Evolutionary conservation across 2,113 vertebrate genomes (phyloP).

Genomic region (Arizona elegans): DNA sequence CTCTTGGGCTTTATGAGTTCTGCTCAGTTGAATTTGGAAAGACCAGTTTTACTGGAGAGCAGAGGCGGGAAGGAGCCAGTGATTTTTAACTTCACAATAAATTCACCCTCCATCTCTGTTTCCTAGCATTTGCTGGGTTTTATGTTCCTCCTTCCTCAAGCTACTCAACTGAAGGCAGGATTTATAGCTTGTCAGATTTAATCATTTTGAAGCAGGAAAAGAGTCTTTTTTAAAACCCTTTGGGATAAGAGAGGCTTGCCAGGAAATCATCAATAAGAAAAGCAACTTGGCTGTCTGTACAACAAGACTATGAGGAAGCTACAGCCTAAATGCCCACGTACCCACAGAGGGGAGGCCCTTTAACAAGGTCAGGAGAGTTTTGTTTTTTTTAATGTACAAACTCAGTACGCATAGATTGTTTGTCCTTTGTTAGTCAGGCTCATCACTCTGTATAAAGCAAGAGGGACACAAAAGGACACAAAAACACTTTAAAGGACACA

Average conservation of each 20-base stretch:
- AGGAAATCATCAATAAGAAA: conserved; percentile 12
- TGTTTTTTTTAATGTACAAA: too few relatives aligned
- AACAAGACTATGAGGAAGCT: not conserved
- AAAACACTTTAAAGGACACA: not conserved
- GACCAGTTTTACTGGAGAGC: conserved; percentile 10
- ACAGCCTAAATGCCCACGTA: not conserved
- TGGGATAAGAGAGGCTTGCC: not conserved
- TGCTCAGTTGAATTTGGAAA: not conserved
- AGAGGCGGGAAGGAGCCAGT: not conserved
- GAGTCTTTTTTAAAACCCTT: conserved; percentile 6
- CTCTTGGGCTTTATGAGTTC: not conserved
- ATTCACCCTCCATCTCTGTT: conserved; percentile 39
- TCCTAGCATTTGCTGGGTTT: conserved; percentile 31
- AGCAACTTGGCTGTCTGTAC: not conserved
- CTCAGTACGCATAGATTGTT: not conserved
- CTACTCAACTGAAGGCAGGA: conserved; percentile 42
- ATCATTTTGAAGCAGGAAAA: not conserved
- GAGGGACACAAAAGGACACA: too few relatives aligned
- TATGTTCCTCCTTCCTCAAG: not conserved
- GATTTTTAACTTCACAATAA: conserved; percentile 11
- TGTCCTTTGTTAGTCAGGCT: not conserved
- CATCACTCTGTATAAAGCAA: not conserved
- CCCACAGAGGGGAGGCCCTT: not conserved
- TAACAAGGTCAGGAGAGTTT: not conserved
- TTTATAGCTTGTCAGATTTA: conserved; percentile 42